Base-by-base conservation (phyloP, 2,113 vertebrate genomes). In the Trichomycterus rosablanca region DNA sequence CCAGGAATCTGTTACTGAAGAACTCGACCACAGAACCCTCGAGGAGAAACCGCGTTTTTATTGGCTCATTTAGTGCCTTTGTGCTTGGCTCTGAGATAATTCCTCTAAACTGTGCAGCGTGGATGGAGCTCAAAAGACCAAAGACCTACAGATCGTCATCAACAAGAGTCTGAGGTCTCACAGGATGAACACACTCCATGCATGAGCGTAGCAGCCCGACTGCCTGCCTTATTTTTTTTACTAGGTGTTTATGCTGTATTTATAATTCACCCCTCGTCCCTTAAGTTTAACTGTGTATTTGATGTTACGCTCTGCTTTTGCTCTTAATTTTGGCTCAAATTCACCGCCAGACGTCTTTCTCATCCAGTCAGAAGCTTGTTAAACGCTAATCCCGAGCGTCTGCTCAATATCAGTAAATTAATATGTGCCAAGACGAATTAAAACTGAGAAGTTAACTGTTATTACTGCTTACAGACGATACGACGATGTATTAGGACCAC, bases 301-400 rank as follows among this genome's bases (percentile, higher is more conserved):
- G n/a, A n/a, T n/a, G n/a, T n/a, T n/a, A n/a, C n/a, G n/a, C 35
- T 64, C 34, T 72, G 66, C 15, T 64, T 68, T 64, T 50, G 49
- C 20, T 23, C 34, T 68, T 52, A 61, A 55, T 37, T 46, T 18
- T 32, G 16, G n/a, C n/a, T n/a, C n/a, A n/a, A n/a, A n/a, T n/a
- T n/a, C n/a, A n/a, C 11, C 55, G 22, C 28, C 34, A 71, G 44
- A 61, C 48, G 32, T 48, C 51, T 9, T 43, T 10, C 55, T 57
- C 23, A 9, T 35, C 6, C 26, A 30, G 46, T 63, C n/a, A 58
- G 56, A 57, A 57, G 19, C 42, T 46, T 28, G 26, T 66, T 59
- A 59, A 55, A n/a, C 22, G n/a, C 22, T 24, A 44, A 34, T 56
- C 16, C 44, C 43, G 1, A 23, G 42, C 6, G 26, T 61, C 71